These are phyloP conservation scores for Caenorhabditis sp. DNA, from an alignment of 2,888 invertebrate species.

Conservation along the genomic window DNA sequence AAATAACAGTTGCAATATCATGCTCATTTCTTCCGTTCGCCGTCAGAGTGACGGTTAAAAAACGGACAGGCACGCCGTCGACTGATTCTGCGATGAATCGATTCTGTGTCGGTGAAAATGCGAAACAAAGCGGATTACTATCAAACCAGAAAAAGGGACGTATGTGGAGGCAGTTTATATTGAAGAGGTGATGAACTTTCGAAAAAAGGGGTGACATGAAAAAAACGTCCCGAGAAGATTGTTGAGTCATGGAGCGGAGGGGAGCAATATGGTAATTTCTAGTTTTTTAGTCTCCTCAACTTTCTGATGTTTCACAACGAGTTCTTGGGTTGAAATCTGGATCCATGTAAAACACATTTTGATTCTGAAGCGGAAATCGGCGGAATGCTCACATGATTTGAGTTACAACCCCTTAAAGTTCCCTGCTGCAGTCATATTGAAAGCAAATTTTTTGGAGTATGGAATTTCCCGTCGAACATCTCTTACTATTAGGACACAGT, in stretches of 20 bases:
- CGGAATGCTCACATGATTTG: too few species aligned
- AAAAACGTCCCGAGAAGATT: not conserved
- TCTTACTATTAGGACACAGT: too few species aligned
- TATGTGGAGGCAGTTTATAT: constrained; percentile 12
- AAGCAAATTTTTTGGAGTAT: too few species aligned
- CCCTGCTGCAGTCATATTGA: too few species aligned
- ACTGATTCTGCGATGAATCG: constrained; percentile 27
- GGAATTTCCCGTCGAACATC: too few species aligned
- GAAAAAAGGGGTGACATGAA: constrained; percentile 29
- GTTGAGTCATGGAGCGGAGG: constrained; percentile 22
- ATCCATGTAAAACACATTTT: too few species aligned
- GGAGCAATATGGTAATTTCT: constrained; percentile 18
- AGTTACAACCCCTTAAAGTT: too few species aligned
- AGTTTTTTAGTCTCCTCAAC: not conserved
- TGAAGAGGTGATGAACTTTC: constrained; percentile 36
- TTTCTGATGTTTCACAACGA: not conserved
- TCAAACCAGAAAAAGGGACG: constrained; percentile 48
- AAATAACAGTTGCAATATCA: constrained; percentile 13
- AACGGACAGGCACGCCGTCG: constrained; percentile 14
- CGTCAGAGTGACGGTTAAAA: constrained; percentile 18
- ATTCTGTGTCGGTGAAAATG: constrained; percentile 32
- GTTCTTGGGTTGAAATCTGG: too few species aligned
- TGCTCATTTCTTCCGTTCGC: constrained; percentile 28
- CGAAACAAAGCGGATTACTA: constrained; percentile 62
- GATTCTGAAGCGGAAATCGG: too few species aligned